These are phyloP conservation scores for Pomatorhinus ruficollis DNA, from an alignment of 2,113 vertebrate species.

Conservation along the genomic window DNA sequence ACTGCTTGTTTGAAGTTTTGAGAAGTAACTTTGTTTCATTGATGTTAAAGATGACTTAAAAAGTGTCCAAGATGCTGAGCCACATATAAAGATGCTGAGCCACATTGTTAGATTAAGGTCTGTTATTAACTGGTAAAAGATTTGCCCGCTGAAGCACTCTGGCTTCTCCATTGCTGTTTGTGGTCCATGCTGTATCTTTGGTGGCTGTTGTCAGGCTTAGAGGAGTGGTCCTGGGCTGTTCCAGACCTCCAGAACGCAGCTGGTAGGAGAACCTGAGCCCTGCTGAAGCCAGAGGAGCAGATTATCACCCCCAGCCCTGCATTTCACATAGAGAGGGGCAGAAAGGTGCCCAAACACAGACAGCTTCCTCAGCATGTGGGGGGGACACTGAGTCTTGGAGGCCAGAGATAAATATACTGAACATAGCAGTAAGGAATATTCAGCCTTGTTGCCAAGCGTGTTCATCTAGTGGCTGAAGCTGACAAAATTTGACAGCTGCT, in stretches of 20 bases:
- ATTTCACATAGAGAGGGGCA: background rate
- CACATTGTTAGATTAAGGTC: background rate
- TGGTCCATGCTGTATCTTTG: background rate
- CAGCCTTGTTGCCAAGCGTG: background rate
- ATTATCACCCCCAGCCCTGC: background rate
- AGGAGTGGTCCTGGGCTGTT: background rate
- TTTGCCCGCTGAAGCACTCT: background rate
- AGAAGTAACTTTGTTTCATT: background rate
- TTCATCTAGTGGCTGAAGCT: constrained; percentile 52
- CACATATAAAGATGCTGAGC: background rate
- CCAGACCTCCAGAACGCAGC: rapidly evolving
- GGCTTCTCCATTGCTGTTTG: background rate
- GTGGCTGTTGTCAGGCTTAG: background rate
- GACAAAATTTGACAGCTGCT: constrained; percentile 24
- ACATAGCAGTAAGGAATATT: background rate
- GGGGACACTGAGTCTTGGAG: background rate
- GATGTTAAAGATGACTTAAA: background rate
- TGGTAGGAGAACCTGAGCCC: background rate
- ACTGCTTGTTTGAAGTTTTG: background rate
- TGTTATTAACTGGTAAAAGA: background rate
- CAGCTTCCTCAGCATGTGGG: rapidly evolving
- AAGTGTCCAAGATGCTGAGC: background rate
- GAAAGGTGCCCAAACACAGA: background rate
- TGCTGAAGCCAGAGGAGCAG: background rate
- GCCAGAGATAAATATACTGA: background rate